Evolutionary conservation across 2,113 vertebrate species (phyloP), one percentile per base, ranked within the genome.

Genomic region (Microtus ochrogaster): DNA sequence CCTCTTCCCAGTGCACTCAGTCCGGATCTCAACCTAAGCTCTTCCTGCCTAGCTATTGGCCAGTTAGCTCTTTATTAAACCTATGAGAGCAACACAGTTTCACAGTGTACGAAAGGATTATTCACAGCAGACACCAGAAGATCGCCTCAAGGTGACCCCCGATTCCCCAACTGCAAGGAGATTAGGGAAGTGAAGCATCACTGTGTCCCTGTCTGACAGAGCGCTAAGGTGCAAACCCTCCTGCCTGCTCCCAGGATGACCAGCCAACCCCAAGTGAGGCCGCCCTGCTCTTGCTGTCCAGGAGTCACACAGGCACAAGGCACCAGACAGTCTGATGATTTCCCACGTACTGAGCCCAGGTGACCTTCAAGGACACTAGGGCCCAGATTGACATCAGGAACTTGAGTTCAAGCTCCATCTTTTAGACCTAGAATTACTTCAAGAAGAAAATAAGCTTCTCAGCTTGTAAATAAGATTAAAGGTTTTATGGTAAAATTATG

Each of bases 401-500:
- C 39, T 70, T 8, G 11, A 93, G 58, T 28, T 22, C n/a, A 72
- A 87, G 52, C 49, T 44, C 5, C 77, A 93, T 47, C 12, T 72
- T 36, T 74, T 39, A 65, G 55, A 66, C 17, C 44, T 36, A 95
- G 26, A 90, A 96, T 93, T 96, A 33, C 65, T 88, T 86, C 7
- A 89, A 77, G 61, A 90, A 73, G 63, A 94, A 95, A 94, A 72
- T 41, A 90, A 89, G 86, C 22, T 65, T 79, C 63, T 84, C 58
- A 63, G 22, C 17, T 30, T 72, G 72, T 76, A 91, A 87, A 55
- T 47, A 85, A 96, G 24, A 72, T 52, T 39, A 39, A 55, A 95
- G 39, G 16, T 19, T 85, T 94, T 92, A 94, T 65, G 85, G 47
- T 96, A 70, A 85, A 94, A 95, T 13, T 84, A 94, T 4, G 22